These are phyloP conservation scores for Lottia scabra DNA, from an alignment of 2,888 invertebrate species.

Conservation along the genomic window DNA sequence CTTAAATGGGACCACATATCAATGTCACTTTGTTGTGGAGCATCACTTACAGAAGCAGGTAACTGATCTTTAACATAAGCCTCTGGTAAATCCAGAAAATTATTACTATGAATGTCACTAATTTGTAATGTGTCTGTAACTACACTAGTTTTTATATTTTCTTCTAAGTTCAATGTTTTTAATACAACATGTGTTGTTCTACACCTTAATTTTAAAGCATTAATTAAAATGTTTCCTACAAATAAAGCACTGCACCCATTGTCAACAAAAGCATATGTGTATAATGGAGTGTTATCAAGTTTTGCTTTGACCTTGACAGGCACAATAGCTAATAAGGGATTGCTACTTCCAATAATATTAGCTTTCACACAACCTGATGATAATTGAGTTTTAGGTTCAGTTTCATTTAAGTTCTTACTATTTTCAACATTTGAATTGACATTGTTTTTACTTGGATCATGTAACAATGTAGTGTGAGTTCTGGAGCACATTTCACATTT, in stretches of 20 bases:
- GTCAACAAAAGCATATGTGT: background rate
- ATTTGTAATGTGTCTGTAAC: background rate
- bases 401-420: background rate
- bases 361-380: background rate
- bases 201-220: background rate
- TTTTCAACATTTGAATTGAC: too few relatives aligned
- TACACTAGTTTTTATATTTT: background rate
- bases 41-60: background rate
- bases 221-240: background rate
- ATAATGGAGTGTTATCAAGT: background rate
- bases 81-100: background rate
- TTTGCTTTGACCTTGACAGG: background rate
- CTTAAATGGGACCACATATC: conserved; percentile 9
- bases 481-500: background rate
- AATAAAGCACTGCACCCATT: background rate
- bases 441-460: background rate
- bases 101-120: background rate
- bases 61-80: conserved; percentile 1
- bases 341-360: background rate
- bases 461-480: background rate
- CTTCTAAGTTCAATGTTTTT: background rate
- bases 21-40: background rate
- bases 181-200: background rate
- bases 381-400: background rate
- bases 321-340: background rate